A percentile compares a stretch with the other conserved stretches of the same genome.
Evolutionary conservation across 2,888 invertebrate species (phyloP).

Genomic region (Spodoptera exigua): DNA sequence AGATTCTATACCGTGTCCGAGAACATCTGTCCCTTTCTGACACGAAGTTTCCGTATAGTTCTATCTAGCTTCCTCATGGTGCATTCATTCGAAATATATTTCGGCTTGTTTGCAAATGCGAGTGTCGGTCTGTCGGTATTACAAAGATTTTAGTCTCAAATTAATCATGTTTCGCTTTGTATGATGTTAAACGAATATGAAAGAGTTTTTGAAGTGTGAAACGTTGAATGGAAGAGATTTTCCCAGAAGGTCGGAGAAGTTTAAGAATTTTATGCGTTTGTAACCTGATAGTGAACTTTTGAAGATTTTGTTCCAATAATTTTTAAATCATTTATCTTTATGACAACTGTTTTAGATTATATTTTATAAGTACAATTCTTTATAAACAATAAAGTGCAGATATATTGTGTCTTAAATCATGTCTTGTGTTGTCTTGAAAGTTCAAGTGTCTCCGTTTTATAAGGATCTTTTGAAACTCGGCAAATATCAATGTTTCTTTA

Average conservation of each 20-base stretch:
- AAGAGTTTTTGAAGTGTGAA: constrained; percentile 33
- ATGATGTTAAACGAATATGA: constrained; percentile 41
- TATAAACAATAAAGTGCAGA: no score
- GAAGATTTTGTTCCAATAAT: constrained; percentile 22
- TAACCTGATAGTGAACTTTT: constrained; percentile 36
- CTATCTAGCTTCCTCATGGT: constrained; percentile 36
- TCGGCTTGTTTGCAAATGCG: constrained; percentile 47
- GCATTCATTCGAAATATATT: constrained; percentile 56
- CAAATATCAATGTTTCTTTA: no score
- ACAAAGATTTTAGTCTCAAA: constrained; percentile 46
- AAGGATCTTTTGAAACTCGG: no score
- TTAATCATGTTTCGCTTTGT: constrained; percentile 52
- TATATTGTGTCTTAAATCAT: no score
- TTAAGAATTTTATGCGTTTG: constrained; percentile 36
- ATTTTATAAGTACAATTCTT: neutral
- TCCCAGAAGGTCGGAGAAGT: constrained; percentile 27
- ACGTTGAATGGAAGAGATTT: constrained; percentile 43
- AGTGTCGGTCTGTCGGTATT: constrained; percentile 42
- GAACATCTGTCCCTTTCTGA: constrained; percentile 48
- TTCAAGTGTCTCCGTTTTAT: no score
- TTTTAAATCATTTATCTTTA: constrained; percentile 28
- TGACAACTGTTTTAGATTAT: constrained; percentile 8
- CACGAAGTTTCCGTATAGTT: constrained; percentile 10
- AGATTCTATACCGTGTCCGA: constrained; percentile 56
- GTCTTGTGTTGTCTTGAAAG: no score